phyloP scores from a whole-genome alignment of 1,140 invertebrate species.

The Melipona quadrifasciata region DNA sequence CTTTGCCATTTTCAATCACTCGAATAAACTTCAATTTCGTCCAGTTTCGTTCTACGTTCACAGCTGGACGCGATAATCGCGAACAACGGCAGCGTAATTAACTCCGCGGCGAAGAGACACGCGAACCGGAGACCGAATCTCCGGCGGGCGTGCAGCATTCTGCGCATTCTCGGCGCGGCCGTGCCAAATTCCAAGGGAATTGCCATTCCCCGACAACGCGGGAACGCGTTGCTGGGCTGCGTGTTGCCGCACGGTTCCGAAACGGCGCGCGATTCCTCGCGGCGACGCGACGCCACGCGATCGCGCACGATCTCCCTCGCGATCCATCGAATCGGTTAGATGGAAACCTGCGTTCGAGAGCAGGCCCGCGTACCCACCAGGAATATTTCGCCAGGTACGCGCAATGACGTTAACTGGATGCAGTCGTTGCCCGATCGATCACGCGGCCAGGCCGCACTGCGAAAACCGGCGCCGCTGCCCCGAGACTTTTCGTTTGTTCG shows the following conservation, averaged over 20 bases:
- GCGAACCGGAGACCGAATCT: conserved; percentile 5
- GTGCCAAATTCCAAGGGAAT: conserved; percentile 50
- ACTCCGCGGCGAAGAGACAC: background rate
- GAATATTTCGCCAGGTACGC: conserved; percentile 54
- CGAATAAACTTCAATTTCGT: too few relatives aligned
- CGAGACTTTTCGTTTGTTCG: conserved; percentile 38
- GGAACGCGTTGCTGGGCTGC: conserved; percentile 26
- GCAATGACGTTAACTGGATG: conserved; percentile 61
- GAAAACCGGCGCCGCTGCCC: conserved; percentile 36
- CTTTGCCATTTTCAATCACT: too few relatives aligned
- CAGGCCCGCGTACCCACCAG: background rate
- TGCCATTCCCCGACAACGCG: conserved; percentile 39
- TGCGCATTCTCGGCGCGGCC: conserved; percentile 36
- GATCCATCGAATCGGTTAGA: background rate
- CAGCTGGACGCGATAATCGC: conserved; percentile 3
- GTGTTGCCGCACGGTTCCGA: background rate
- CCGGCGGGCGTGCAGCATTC: conserved; percentile 41
- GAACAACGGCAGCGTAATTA: conserved; percentile 25
- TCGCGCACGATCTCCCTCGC: too few relatives aligned
- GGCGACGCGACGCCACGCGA: too few relatives aligned
- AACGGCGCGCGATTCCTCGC: background rate
- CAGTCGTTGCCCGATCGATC: conserved; percentile 63
- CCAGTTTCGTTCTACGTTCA: too few relatives aligned
- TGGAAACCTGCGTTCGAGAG: background rate
- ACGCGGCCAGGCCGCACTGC: conserved; percentile 46